phyloP scores from a whole-genome alignment of 2,113 vertebrate genomes.

The Pseudorhombus dupliciocellatus region DNA sequence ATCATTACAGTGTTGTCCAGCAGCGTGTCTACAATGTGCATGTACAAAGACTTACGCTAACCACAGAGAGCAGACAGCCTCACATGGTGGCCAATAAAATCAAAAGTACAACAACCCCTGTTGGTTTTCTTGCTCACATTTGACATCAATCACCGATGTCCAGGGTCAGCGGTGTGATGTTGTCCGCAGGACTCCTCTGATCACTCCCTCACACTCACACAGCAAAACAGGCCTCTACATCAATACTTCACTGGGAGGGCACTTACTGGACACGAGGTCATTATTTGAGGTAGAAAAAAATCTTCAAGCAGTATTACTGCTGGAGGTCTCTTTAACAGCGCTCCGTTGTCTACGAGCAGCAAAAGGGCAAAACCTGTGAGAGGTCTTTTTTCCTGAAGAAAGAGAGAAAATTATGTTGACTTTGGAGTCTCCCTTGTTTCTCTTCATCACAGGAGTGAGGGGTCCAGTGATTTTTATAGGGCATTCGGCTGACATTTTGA shows the following conservation, averaged over 20 bases:
- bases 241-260: slow-evolving; percentile 75
- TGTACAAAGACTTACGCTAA: slow-evolving; percentile 42
- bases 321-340: slow-evolving; percentile 77
- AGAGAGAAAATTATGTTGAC: slow-evolving; percentile 80
- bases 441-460: slow-evolving; percentile 81
- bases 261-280: slow-evolving; percentile 75
- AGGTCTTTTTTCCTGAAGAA: slow-evolving; percentile 60
- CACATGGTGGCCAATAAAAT: slow-evolving; percentile 77
- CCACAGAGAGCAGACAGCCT: slow-evolving; percentile 58
- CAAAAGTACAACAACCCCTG: slow-evolving; percentile 75
- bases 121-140: slow-evolving; percentile 69
- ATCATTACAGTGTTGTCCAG: slow-evolving; percentile 55
- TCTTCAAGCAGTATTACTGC: slow-evolving; percentile 57
- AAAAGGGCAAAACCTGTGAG: slow-evolving; percentile 73
- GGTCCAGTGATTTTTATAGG: slow-evolving; percentile 81
- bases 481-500: slow-evolving; percentile 79
- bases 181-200: slow-evolving; percentile 71
- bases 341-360: slow-evolving; percentile 64
- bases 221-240: slow-evolving; percentile 72
- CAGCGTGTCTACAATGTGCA: slow-evolving; percentile 29
- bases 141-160: slow-evolving; percentile 73
- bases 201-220: slow-evolving; percentile 65
- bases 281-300: slow-evolving; percentile 64
- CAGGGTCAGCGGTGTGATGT: slow-evolving; percentile 74
- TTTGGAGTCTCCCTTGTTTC: slow-evolving; percentile 84